A percentile compares a stretch with the other conserved stretches of the same genome.
phyloP scores from a whole-genome alignment of 2,113 vertebrate genomes.

The Porphyrio hochstetteri region DNA sequence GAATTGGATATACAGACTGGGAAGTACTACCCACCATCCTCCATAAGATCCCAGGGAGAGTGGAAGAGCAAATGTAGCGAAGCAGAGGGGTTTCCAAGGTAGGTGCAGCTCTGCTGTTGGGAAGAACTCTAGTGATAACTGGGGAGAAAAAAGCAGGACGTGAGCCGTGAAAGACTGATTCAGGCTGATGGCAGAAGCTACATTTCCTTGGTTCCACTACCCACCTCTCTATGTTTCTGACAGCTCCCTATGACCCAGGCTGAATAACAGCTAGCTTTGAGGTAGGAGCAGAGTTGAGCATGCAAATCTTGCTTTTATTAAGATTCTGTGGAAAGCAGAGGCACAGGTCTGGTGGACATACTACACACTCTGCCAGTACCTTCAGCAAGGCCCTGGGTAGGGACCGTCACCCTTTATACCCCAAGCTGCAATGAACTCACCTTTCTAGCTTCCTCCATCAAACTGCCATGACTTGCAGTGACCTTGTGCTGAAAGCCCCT shows the following conservation, averaged over 20 bases:
- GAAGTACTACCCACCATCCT: background rate
- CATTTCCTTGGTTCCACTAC: background rate
- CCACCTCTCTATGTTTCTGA: background rate
- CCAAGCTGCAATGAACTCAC: background rate
- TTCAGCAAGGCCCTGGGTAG: background rate
- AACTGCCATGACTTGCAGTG: background rate
- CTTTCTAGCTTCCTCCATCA: background rate
- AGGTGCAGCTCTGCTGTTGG: background rate
- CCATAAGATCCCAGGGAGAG: background rate
- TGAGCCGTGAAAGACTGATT: background rate
- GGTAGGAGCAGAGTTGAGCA: background rate
- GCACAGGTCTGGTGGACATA: background rate
- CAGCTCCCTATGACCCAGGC: background rate
- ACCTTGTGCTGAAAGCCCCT: background rate
- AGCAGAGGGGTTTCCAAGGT: background rate
- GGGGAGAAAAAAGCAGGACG: background rate
- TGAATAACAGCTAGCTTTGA: background rate
- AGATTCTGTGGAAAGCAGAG: background rate
- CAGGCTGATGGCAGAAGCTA: background rate
- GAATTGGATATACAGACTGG: rapidly evolving
- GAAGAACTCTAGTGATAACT: background rate
- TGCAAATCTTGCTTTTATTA: background rate
- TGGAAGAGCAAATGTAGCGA: background rate
- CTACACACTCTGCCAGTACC: background rate
- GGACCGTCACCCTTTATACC: background rate